These are phyloP conservation scores for Lacerta viridis DNA, from an alignment of 2,797 vertebrate genomes.

Conservation along the genomic window DNA sequence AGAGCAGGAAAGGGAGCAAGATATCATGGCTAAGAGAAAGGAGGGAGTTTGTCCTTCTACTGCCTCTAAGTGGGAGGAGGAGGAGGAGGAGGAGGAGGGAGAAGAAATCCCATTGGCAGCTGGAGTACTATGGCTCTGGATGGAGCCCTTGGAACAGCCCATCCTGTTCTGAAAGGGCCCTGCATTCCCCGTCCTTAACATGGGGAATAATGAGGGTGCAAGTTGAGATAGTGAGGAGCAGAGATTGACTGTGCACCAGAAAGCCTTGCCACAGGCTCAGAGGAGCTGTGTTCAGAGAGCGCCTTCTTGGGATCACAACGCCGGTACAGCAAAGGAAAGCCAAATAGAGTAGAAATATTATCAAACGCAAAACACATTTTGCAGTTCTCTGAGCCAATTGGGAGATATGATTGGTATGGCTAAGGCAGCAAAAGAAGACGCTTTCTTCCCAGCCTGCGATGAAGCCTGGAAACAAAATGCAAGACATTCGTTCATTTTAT, in stretches of 20 bases:
- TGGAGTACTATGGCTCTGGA: no score
- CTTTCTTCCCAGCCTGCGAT: slow-evolving; percentile 48
- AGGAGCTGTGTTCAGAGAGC: not conserved
- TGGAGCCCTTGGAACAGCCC: no score
- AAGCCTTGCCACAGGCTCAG: slow-evolving; percentile 9
- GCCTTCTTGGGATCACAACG: slow-evolving; percentile 6
- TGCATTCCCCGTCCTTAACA: not conserved
- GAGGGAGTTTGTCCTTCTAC: no score
- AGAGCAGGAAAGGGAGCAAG: not conserved
- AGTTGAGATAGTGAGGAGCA: not conserved
- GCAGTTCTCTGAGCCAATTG: slow-evolving; percentile 45
- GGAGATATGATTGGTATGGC: slow-evolving; percentile 51
- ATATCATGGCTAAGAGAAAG: not conserved
- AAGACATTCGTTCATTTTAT: slow-evolving; percentile 59
- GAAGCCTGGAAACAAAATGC: slow-evolving; percentile 52
- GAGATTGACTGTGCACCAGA: not conserved
- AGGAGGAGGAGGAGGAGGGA: no score
- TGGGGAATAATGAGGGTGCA: slow-evolving; percentile 16
- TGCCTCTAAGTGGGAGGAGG: no score
- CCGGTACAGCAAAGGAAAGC: slow-evolving; percentile 22
- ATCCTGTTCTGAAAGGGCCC: not conserved
- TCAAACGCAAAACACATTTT: slow-evolving; percentile 52
- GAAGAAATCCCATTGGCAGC: no score
- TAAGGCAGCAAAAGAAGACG: slow-evolving; percentile 16
- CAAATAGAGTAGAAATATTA: slow-evolving; percentile 49